Base-by-base conservation (phyloP, 1,140 invertebrate genomes). In the Diuraphis noxia region DNA sequence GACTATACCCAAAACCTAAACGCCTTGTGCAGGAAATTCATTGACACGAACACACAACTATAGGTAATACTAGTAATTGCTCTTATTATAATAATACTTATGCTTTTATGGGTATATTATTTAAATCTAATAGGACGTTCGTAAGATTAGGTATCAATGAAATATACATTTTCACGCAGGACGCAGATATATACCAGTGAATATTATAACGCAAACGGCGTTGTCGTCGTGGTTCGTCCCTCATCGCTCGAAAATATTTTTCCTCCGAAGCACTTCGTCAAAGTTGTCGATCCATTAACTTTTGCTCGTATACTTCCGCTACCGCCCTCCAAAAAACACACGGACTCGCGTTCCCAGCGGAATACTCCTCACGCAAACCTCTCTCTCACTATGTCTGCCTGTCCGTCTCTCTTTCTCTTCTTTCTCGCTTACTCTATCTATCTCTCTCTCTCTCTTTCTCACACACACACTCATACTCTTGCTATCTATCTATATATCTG, bases 231-330 rank as follows among this genome's bases (percentile, higher is more conserved):
- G 56, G 30, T n/a, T 72, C 56, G 56, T 72, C 56, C 56, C 56
- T 72, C 56, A 72, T 72, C 56, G 56, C 56, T 72, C 56, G 56
- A n/a, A 72, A 72, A 85, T 43, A 43, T 46, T 85, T 85, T 43
- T 43, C 84, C 40, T 89, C 56, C 36, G 56, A 6, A 77, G 56
- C 88, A 41, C 56, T 89, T 89, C 88, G 88, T 89, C 88, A 89
- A 89, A 72, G 38, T 89, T 77, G 88, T 77, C 88, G 56, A 89
- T 89, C 88, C 88, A 89, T 89, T 89, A 89, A 89, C 88, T 89
- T 89, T 46, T 77, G 38, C 30, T 40, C 56, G 56, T 77, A 43
- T 89, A 72, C n/a, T 72, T 72, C 56, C 30, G 36, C 56, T 34
- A n/a, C 56, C 36, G 30, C 88, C 88, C 49, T 72, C 88, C 38